Percentiles rank a stretch among this genome's conserved stretches.
phyloP scores from a whole-genome alignment of 2,797 vertebrate genomes.

The Typhlichthys eigenmanni region DNA sequence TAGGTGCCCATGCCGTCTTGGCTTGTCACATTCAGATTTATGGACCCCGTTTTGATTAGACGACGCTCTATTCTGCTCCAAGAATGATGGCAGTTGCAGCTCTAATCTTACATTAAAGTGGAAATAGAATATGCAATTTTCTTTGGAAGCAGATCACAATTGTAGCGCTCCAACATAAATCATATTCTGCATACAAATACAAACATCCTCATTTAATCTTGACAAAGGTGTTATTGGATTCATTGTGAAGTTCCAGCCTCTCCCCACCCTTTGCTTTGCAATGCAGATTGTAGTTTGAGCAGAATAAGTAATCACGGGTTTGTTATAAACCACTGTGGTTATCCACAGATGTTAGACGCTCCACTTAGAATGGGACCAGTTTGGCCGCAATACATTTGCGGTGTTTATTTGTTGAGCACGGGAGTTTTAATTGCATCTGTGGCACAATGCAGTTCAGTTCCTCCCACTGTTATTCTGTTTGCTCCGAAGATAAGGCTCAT shows the following conservation, averaged over 20 bases:
- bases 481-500: slow-evolving; percentile 22
- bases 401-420: slow-evolving; percentile 8
- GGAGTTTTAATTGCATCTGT: slow-evolving; percentile 50
- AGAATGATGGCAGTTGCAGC: slow-evolving; percentile 59
- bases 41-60: slow-evolving; percentile 62
- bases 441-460: slow-evolving; percentile 26
- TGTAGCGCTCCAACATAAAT: slow-evolving; percentile 47
- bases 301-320: slow-evolving; percentile 35
- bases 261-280: slow-evolving; percentile 15
- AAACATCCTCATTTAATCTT: slow-evolving; percentile 53
- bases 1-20: slow-evolving; percentile 29
- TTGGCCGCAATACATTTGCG: slow-evolving; percentile 29
- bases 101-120: slow-evolving; percentile 64
- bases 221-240: slow-evolving; percentile 54
- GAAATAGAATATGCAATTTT: slow-evolving; percentile 48
- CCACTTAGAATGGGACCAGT: slow-evolving; percentile 9
- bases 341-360: slow-evolving; percentile 19
- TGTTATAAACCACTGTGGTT: slow-evolving; percentile 7
- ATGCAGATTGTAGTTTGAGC: slow-evolving; percentile 15
- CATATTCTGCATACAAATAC: slow-evolving; percentile 49
- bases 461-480: slow-evolving; percentile 25
- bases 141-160: slow-evolving; percentile 40
- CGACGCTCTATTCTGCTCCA: slow-evolving; percentile 48
- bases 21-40: slow-evolving; percentile 67
- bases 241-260: slow-evolving; percentile 28